Base-by-base conservation (phyloP, 2,113 vertebrate species). In the Laticauda laticaudata region DNA sequence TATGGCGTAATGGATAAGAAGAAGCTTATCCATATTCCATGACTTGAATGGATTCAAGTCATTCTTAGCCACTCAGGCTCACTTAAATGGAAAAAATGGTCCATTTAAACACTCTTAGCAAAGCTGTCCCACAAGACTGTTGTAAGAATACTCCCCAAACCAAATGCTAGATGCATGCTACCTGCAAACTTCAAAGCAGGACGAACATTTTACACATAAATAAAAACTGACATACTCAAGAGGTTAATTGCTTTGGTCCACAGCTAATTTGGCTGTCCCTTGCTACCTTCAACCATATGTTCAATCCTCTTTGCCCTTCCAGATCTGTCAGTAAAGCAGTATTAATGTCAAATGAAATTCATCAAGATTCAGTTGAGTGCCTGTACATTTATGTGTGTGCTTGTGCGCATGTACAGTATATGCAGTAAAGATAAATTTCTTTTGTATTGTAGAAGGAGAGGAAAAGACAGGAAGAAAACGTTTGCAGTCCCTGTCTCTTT, bases 321-420 rank as follows among this genome's bases (percentile, higher is more conserved):
- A 92, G 93, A 91, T 94, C 93, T 94, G 91, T 91, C 86, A 93
- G 88, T 92, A 94, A 95, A 93, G 93, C 86, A 29, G 95, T 64
- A 94, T 95, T 95, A 95, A 93, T 88, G 95, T 95, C 93, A 92
- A 85, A 90, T 91, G 45, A 85, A 90, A 94, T 94, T 55, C 8
- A 18, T 93, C 75, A 93, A 75, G 54, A 86, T 90, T 61, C 64
- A 48, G 3, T 54, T 81, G 39, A 18, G 29, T n/a, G 34, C 69
- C n/a, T n/a, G 54, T 48, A 45, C 2, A 26, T 90, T 24, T 48
- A 10, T 87, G 45, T n/a, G 20, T 29, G 18, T 57, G n/a, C 48
- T 15, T 59, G 48, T 69, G 29, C 34, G 5, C 29, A 69, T 34
- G 14, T 34, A 69, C 29, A n/a, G 26, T 93, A 48, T 56, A 26